Conservation (phyloP, 1,140 invertebrate genomes). For the Drosophila littoralis region DNA sequence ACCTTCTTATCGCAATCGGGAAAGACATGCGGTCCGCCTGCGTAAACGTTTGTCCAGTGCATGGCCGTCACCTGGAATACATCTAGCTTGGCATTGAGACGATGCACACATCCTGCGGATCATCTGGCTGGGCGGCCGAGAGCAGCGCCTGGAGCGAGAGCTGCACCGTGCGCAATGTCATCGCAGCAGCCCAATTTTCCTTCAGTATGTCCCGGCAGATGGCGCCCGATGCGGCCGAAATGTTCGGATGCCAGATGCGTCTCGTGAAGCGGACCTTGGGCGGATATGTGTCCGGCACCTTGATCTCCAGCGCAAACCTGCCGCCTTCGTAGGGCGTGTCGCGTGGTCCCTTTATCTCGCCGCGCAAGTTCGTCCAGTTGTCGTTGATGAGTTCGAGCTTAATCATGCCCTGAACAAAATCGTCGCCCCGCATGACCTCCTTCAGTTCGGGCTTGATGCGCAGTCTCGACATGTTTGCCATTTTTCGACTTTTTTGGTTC, state of each 20-base stretch:
- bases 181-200: slow-evolving; percentile 96
- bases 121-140: slow-evolving; percentile 97
- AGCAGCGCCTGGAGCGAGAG: slow-evolving; percentile 96
- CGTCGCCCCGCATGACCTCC: slow-evolving; percentile 98
- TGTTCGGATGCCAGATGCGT: slow-evolving; percentile 9
- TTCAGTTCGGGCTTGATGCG: slow-evolving; percentile 98
- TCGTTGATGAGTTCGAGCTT: slow-evolving; percentile 96
- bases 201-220: slow-evolving; percentile 91
- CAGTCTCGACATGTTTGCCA: slow-evolving; percentile 98
- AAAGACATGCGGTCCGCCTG: slow-evolving; percentile 91
- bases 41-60: slow-evolving; percentile 98
- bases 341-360: slow-evolving; percentile 96
- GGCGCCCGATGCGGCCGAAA: not conserved
- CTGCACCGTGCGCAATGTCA: slow-evolving; percentile 98
- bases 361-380: slow-evolving; percentile 95
- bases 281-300: slow-evolving; percentile 97
- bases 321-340: slow-evolving; percentile 99
- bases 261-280: slow-evolving; percentile 96
- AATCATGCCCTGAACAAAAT: slow-evolving; percentile 94
- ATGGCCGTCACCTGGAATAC: slow-evolving; percentile 95
- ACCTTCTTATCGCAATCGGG: slow-evolving; percentile 93
- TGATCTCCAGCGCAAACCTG: slow-evolving; percentile 92
- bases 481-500: slow-evolving; percentile 74
- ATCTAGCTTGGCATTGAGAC: slow-evolving; percentile 94
- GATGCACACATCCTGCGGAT: slow-evolving; percentile 98